Conservation (phyloP, 2,797 vertebrate species). For the Pitangus sulphuratus region DNA sequence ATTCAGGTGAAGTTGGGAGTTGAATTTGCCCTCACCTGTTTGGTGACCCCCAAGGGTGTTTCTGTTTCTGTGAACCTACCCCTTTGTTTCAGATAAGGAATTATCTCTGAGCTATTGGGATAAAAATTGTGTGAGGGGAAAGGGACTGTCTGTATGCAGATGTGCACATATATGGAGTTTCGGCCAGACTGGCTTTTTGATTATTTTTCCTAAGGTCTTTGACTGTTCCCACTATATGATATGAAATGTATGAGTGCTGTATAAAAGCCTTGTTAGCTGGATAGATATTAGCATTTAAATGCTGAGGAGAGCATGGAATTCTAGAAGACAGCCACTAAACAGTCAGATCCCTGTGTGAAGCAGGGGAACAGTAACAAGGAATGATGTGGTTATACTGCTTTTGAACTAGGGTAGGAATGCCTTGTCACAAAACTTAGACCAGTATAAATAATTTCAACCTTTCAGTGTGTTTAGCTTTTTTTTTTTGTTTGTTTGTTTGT, state of each 20-base stretch:
- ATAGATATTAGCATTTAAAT: not conserved
- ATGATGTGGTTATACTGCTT: not conserved
- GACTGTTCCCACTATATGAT: not conserved
- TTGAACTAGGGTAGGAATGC: not conserved
- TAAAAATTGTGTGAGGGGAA: not conserved
- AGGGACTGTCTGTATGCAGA: not conserved
- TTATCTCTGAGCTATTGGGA: not conserved
- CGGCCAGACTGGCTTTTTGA: not conserved
- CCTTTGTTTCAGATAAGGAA: not conserved
- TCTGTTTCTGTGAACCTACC: not conserved
- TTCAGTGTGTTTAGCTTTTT: too few species aligned
- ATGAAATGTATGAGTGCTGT: not conserved
- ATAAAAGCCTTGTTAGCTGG: not conserved
- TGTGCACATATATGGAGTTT: fast-evolving
- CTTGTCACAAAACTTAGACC: not conserved
- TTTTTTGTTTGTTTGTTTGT: too few species aligned
- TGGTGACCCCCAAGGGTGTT: not conserved
- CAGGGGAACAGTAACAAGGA: not conserved
- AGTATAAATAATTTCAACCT: not conserved
- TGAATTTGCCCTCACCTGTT: not conserved
- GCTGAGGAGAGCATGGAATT: not conserved
- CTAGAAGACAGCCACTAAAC: not conserved
- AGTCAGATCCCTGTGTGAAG: not conserved
- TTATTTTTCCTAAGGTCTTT: not conserved
- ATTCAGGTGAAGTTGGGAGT: not conserved